Base-by-base conservation (phyloP, 2,888 invertebrate species). In the Diloba caeruleocephala region DNA sequence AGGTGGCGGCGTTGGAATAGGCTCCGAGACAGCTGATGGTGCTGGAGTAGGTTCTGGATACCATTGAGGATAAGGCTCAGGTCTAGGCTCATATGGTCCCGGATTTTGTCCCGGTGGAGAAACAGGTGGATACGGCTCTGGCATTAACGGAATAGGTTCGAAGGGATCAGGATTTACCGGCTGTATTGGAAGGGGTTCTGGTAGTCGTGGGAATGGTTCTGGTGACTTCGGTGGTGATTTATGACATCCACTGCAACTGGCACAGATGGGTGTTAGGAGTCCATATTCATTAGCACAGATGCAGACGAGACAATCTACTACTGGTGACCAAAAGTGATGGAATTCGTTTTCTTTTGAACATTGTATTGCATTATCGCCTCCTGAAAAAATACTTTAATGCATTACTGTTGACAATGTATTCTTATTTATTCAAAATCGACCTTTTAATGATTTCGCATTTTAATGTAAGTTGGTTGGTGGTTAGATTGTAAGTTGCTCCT, bases 271-370 rank as follows among this genome's bases (percentile, higher is more conserved):
- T 25, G 57, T 64, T 9, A 90, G 54, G 8, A 45, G n/a, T 0
- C 79, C 79, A 12, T 64, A 51, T 0, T 78, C 68, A n/a, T 65
- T 71, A 13, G 85, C 57, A 49, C 91, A 92, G 0, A 82, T 79
- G 65, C 91, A 92, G 1, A 90, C 76, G 14, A 87, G 46, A 56
- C 91, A 92, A 1, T 82, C 65, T 9, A 70, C 58, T 1, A 45
- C 52, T 0, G 62, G 25, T 0, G 81, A 71, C 82, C 81, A 82
- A 14, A 82, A 52, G 37, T 83, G 79, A 57, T 87, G 78, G 13
- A 90, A 57, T 41, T 91, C 88, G 1, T 86, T 84, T 50, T 76
- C 78, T 44, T 66, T 74, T 6, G 54, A 33, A 49, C 90, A 91
- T 5, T 44, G 38, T 7, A 85, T 46, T 32, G 52, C 21, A 13